Conservation (phyloP, 2,888 invertebrate genomes). For the Hemaris fuciformis region DNA sequence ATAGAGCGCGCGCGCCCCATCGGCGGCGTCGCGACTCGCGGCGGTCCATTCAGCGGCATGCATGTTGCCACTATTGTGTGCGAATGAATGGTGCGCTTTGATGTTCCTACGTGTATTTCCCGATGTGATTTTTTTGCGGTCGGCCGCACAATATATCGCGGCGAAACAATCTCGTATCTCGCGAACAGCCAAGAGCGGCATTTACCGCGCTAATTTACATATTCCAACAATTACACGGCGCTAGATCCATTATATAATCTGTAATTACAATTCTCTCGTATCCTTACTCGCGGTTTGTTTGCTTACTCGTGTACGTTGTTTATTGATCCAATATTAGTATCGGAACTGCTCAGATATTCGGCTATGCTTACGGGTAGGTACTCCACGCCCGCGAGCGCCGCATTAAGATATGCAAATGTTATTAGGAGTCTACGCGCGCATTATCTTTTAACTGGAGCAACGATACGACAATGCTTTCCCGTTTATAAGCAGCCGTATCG, state of each 20-base stretch:
- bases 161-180: conserved; percentile 5
- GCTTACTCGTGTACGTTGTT: conserved; percentile 45
- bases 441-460: conserved; percentile 57
- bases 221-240: conserved; percentile 41
- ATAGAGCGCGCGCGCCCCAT: conserved; percentile 35
- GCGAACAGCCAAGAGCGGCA: conserved; percentile 8
- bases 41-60: conserved; percentile 34
- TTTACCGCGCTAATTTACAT: conserved; percentile 43
- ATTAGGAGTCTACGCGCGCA: conserved; percentile 54
- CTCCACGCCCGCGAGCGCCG: conserved; percentile 21
- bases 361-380: background rate
- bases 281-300: conserved; percentile 50
- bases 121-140: conserved; percentile 23
- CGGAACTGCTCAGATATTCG: conserved; percentile 23
- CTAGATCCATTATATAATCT: conserved; percentile 63
- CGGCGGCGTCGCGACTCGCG: conserved; percentile 19
- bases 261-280: conserved; percentile 52
- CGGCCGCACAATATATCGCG: conserved; percentile 18
- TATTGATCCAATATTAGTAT: conserved; percentile 57
- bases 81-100: conserved; percentile 42
- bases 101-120: conserved; percentile 37
- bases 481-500: conserved; percentile 48
- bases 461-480: conserved; percentile 48
- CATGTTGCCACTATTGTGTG: conserved; percentile 37
- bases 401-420: conserved; percentile 75